phyloP scores from a whole-genome alignment of 2,113 vertebrate genomes.

The Grammomys dolichurus region DNA sequence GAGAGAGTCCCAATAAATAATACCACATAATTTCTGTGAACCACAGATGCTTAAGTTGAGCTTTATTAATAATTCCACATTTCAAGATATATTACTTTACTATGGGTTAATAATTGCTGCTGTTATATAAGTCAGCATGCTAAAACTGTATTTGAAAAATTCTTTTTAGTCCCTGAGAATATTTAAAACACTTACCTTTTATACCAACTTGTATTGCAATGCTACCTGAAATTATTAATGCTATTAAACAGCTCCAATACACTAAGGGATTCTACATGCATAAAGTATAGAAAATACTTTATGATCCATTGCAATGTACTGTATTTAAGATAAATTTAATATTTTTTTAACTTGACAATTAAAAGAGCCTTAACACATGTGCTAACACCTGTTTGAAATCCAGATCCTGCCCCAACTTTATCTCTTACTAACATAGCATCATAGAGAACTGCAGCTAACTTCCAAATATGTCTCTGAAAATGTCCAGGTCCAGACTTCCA shows the following conservation, averaged over 20 bases:
- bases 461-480: too few relatives aligned
- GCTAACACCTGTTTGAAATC: too few relatives aligned
- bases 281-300: neutral
- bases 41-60: constrained; percentile 62
- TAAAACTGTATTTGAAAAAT: constrained; percentile 57
- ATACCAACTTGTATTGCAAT: neutral
- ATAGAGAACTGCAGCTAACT: too few relatives aligned
- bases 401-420: too few relatives aligned
- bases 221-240: neutral
- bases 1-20: constrained; percentile 68
- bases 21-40: constrained; percentile 66
- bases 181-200: constrained; percentile 20
- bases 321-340: neutral
- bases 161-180: constrained; percentile 31
- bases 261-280: neutral
- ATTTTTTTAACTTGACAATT: neutral
- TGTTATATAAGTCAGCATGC: constrained; percentile 62
- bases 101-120: constrained; percentile 54
- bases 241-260: neutral
- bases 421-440: too few relatives aligned
- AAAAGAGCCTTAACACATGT: too few relatives aligned
- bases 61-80: constrained; percentile 72
- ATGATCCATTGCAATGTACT: neutral
- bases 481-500: too few relatives aligned
- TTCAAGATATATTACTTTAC: constrained; percentile 68